Conservation (phyloP, 2,888 invertebrate species). For the Drosophila subquinaria region DNA sequence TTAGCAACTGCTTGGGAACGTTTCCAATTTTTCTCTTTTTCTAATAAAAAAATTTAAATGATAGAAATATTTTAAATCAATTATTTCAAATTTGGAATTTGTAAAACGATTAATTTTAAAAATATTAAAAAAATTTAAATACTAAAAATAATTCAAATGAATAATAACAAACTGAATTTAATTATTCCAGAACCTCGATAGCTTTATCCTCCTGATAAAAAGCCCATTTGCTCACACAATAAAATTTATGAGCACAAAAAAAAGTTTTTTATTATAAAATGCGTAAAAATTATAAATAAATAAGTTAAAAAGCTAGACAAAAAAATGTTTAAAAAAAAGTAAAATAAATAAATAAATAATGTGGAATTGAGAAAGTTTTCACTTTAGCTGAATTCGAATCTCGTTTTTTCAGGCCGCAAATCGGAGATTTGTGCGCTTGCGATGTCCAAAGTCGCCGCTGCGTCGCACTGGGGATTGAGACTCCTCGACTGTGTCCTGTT, state of each 20-base stretch:
- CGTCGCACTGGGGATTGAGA: conserved; percentile 49
- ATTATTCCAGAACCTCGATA: background rate
- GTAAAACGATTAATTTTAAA: no score
- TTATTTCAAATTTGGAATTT: no score
- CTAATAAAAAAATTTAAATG: no score
- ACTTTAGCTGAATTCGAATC: background rate
- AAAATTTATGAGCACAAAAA: conserved; percentile 8
- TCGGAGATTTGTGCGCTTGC: conserved; percentile 75
- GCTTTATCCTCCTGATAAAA: background rate
- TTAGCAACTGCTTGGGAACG: no score
- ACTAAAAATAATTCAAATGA: background rate
- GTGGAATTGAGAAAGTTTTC: background rate
- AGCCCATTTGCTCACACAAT: background rate
- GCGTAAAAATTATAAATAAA: conserved; percentile 23
- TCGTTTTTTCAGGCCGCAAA: conserved; percentile 55
- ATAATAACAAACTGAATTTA: background rate
- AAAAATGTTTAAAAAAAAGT: conserved; percentile 8
- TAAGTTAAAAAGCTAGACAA: conserved; percentile 8
- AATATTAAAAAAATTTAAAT: no score
- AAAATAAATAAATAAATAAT: conserved; percentile 19
- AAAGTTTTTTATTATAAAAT: conserved; percentile 1
- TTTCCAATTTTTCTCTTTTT: no score
- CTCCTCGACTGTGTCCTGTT: conserved; percentile 9
- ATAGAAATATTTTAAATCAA: no score
- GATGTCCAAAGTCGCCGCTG: conserved; percentile 66